Evolutionary conservation across 1,140 invertebrate species (phyloP).

Genomic region (Aethina tumida): DNA sequence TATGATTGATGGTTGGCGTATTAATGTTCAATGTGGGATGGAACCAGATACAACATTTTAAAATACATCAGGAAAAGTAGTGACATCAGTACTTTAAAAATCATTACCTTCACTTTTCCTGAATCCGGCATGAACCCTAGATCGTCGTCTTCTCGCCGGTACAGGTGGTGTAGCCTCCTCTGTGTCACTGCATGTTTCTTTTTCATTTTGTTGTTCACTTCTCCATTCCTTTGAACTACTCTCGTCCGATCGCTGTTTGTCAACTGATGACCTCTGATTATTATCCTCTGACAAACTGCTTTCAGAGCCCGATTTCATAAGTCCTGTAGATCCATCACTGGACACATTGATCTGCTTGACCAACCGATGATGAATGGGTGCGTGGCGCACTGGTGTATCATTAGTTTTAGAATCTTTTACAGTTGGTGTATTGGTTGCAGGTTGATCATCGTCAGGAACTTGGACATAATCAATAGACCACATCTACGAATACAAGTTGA

Average conservation of each 20-base stretch:
- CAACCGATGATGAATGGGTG: slow-evolving; percentile 39
- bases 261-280: too few species aligned
- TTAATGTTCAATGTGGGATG: too few species aligned
- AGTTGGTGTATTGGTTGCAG: slow-evolving; percentile 27
- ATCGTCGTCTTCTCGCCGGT: slow-evolving; percentile 39
- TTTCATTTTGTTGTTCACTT: slow-evolving; percentile 56
- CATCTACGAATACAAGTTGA: slow-evolving; percentile 52
- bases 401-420: slow-evolving; percentile 18
- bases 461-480: slow-evolving; percentile 94
- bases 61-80: neutral
- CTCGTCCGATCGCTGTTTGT: slow-evolving; percentile 39
- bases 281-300: slow-evolving; percentile 71
- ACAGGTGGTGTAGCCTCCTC: slow-evolving; percentile 39
- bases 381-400: slow-evolving; percentile 18
- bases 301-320: slow-evolving; percentile 74
- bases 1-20: too few species aligned
- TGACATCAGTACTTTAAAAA: slow-evolving; percentile 5
- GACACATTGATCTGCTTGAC: slow-evolving; percentile 77
- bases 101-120: slow-evolving; percentile 54
- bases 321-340: slow-evolving; percentile 48
- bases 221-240: slow-evolving; percentile 59
- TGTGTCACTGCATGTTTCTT: slow-evolving; percentile 54
- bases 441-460: slow-evolving; percentile 59
- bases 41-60: too few species aligned
- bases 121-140: slow-evolving; percentile 52